Evolutionary conservation across 1,140 invertebrate genomes (phyloP).

Genomic region (Apis mellifera): DNA sequence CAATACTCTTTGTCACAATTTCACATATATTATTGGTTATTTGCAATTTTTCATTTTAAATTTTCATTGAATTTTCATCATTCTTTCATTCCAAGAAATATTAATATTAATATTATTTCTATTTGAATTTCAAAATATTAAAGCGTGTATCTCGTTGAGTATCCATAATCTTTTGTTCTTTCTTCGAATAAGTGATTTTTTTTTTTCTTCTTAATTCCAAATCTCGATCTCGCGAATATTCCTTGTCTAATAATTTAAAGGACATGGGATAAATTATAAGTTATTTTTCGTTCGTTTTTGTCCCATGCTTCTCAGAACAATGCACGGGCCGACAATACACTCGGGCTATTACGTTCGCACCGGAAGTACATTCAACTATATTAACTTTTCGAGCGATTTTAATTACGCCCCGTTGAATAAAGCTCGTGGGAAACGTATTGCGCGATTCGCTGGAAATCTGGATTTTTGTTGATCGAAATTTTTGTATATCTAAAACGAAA

Average conservation of each 20-base stretch:
- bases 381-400: constrained; percentile 27
- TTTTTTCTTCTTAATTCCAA: neutral
- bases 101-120: too few species aligned
- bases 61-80: too few species aligned
- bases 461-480: too few species aligned
- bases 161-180: too few species aligned
- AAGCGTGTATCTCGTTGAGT: too few species aligned
- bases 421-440: neutral
- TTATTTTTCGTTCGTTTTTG: neutral
- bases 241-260: neutral
- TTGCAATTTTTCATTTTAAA: too few species aligned
- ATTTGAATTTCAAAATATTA: too few species aligned
- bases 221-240: neutral
- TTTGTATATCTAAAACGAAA: too few species aligned
- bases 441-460: neutral
- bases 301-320: neutral
- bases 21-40: too few species aligned
- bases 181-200: neutral
- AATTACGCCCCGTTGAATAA: neutral
- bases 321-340: neutral
- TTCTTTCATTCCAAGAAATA: too few species aligned
- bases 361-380: neutral
- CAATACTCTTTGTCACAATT: too few species aligned
- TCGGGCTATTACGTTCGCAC: neutral
- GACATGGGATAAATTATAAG: neutral